Conservation (phyloP, 2,113 vertebrate genomes). For the Benitochromis conjunctus region DNA sequence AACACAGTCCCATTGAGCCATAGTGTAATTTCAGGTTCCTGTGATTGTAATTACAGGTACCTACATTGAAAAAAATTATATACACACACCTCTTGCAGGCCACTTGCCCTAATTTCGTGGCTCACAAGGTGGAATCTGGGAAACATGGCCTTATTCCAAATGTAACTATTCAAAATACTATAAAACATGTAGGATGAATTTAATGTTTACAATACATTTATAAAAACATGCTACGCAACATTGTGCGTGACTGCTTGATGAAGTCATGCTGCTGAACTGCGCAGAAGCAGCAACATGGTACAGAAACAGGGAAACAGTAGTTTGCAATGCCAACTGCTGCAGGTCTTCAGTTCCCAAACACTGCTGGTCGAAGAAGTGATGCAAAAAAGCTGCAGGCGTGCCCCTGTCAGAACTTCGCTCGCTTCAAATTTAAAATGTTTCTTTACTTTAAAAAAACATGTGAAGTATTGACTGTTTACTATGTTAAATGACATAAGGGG, state of each 20-base stretch:
- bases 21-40: neutral
- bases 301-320: neutral
- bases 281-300: neutral
- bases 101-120: neutral
- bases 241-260: neutral
- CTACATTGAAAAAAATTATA: neutral
- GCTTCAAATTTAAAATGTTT: neutral
- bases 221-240: neutral
- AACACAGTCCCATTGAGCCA: neutral
- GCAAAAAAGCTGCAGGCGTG: neutral
- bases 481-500: neutral
- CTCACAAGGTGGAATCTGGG: neutral
- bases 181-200: neutral
- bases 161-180: neutral
- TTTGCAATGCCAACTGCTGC: neutral
- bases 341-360: neutral
- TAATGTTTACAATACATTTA: rapidly evolving
- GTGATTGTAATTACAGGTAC: neutral
- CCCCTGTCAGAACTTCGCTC: neutral
- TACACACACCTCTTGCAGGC: neutral
- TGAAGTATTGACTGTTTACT: neutral
- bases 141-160: neutral
- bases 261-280: neutral
- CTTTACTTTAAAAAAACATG: neutral
- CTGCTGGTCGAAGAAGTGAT: neutral